Base-by-base conservation (phyloP, 2,888 invertebrate genomes). In the Dicyrtomina minuta region DNA sequence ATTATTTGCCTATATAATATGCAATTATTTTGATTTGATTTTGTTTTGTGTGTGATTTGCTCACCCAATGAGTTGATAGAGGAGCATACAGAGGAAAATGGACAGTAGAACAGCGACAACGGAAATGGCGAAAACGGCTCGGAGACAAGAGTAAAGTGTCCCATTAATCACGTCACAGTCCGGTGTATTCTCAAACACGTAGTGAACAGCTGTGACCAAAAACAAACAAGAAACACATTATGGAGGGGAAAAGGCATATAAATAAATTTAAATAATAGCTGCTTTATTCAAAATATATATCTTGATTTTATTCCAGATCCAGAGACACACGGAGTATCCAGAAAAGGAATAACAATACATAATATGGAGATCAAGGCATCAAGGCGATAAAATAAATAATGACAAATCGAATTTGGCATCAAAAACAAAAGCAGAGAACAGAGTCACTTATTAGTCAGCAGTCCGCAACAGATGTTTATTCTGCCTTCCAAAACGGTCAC, bases 161-260 rank as follows among this genome's bases (percentile, higher is more conserved):
- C 93, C 93, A 82, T 93, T 93, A 0, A 94, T 91, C n/a, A 92
- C 92, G 69, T 90, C 92, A 81, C 94, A 94, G 80, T 91, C 90
- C 0, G 90, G 88, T 0, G 92, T 91, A 13, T 91, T 90, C 79
- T 93, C 92, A 80, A 94, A 94, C 41, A 92, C 89, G 81, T 91
- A 90, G 74, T 89, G 87, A 78, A 89, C 87, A 10, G 88, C 89
- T 88, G 83, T 75, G 81, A 27, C 17, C 46, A 15, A 24, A 61
- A 26, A 22, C n/a, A 24, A 79, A 74, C 49, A 71, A 72, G 22
- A n/a, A 12, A 43, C 43, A 43, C 43, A 43, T 12, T 43, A 13
- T 43, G 8, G 13, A 43, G 10, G 13, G 43, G 13, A 43, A 13
- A 12, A 43, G 8, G 43, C 13, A 43, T 43, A 43, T 43, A 43